These are phyloP conservation scores for Polylopha cassiicola DNA, from an alignment of 2,888 invertebrate genomes.

Conservation along the genomic window DNA sequence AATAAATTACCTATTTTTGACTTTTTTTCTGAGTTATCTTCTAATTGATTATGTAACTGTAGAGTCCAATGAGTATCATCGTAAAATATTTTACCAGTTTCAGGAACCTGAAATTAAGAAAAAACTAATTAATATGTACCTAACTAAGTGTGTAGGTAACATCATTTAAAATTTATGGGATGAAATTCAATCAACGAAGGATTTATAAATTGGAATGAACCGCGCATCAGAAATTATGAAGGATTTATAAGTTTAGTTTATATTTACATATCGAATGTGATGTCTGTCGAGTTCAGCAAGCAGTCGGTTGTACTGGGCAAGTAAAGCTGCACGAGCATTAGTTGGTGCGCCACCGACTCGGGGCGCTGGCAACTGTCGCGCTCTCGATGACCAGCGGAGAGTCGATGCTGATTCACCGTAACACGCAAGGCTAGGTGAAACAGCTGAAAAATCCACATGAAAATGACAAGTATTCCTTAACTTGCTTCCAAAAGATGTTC, in stretches of 20 bases:
- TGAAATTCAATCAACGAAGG: too few relatives aligned
- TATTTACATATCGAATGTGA: constrained; percentile 55
- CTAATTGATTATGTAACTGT: constrained; percentile 20
- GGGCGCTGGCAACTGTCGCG: constrained; percentile 78
- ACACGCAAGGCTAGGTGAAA: constrained; percentile 85
- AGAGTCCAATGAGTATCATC: constrained; percentile 55
- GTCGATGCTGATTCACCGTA: constrained; percentile 89
- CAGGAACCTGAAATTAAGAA: constrained; percentile 51
- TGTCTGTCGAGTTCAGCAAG: constrained; percentile 53
- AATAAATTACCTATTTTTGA: constrained; percentile 62
- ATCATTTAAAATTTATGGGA: too few relatives aligned
- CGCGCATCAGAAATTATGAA: too few relatives aligned
- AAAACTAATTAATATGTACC: constrained; percentile 7
- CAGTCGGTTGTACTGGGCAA: constrained; percentile 61
- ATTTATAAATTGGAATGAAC: too few relatives aligned
- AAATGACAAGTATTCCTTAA: constrained; percentile 6
- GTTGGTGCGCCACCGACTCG: too few relatives aligned
- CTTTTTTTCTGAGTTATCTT: constrained; percentile 26
- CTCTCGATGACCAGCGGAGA: constrained; percentile 87
- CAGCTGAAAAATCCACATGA: constrained; percentile 70
- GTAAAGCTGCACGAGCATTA: constrained; percentile 45
- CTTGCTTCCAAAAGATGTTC: not conserved
- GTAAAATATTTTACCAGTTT: constrained; percentile 52
- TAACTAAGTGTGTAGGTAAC: not conserved
- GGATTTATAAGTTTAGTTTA: too few relatives aligned